Base-by-base conservation (phyloP, 2,797 vertebrate species). In the Masticophis lateralis region DNA sequence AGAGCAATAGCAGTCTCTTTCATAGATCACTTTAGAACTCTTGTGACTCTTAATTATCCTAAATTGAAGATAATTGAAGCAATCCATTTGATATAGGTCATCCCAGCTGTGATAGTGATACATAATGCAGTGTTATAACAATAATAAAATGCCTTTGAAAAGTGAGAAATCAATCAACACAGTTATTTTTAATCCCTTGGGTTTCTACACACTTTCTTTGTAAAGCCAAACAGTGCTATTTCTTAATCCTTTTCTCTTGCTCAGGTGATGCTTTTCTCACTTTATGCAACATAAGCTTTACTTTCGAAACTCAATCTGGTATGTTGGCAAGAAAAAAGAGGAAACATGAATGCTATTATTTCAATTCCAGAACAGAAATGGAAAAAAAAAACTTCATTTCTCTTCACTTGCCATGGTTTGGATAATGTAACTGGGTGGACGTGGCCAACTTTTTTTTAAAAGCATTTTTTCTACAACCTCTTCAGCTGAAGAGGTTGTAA, bases 161-260 rank as follows among this genome's bases (percentile, higher is more conserved):
- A 88, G 74, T 93, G 91, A 91, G 91, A 95, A 94, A 83, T 95
- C 93, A 69, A 95, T 96, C 90, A 95, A 91, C 89, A 94, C 88
- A 16, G 79, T 91, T 92, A 10, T 92, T 96, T 95, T 95, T 93
- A 86, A 87, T 94, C 66, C 47, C 92, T 88, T 92, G 27, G 53
- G 90, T 95, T 91, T 28, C 89, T 92, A 6, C 27, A 91, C 5
- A 32, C 69, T 95, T 95, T 59, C 55, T 90, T 86, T 66, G n/a
- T 89, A 55, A 86, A 28, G 47, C 66, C 28, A 37, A 91, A 88
- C 88, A 59, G 37, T 59, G n/a, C 27, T 91, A 90, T 93, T 96
- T 92, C 88, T 87, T 7, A 1, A 57, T 86, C 94, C 47, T 92
- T 92, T 47, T 43, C 47, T 91, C 11, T 43, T 92, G 47, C 83